phyloP scores from a whole-genome alignment of 2,113 vertebrate species.

The Microtus pennsylvanicus region DNA sequence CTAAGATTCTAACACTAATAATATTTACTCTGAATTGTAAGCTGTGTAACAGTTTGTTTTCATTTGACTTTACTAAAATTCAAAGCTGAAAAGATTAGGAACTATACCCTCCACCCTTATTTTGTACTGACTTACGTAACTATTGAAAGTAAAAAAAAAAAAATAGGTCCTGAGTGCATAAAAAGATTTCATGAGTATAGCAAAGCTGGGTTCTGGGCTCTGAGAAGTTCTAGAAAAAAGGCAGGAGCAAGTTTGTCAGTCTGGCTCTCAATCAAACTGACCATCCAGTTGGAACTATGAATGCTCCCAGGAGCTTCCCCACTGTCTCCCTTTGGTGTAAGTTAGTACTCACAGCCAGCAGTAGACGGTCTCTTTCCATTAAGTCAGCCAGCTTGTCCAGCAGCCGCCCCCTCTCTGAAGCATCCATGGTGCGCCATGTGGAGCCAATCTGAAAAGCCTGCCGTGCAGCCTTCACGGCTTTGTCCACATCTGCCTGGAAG shows the following conservation, averaged over 20 bases:
- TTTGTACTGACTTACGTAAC: conserved; percentile 1
- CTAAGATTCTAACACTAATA: conserved; percentile 30
- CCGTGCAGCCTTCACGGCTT: conserved; percentile 92
- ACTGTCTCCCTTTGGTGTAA: not conserved
- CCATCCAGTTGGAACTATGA: fast-evolving
- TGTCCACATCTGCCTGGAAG: conserved; percentile 90
- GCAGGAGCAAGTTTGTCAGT: not conserved
- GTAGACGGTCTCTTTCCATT: conserved; percentile 90
- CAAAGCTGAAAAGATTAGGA: not conserved
- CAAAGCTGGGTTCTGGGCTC: not conserved
- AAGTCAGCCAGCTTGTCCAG: conserved; percentile 91
- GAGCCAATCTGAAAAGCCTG: conserved; percentile 93
- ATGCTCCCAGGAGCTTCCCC: not conserved
- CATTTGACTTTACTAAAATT: not conserved
- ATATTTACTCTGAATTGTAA: conserved; percentile 13
- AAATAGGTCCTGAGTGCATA: not conserved
- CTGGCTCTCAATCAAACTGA: not conserved
- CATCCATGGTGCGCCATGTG: conserved; percentile 93
- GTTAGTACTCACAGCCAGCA: conserved; percentile 89
- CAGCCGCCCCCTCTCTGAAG: conserved; percentile 90
- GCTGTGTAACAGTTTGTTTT: not conserved
- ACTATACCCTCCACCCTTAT: not conserved
- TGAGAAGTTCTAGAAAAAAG: conserved; percentile 13
- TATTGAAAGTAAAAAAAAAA: not conserved
- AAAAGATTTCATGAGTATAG: not conserved